A percentile compares a stretch with the other conserved stretches of the same genome.
Evolutionary conservation across 2,888 invertebrate species (phyloP).

Genomic region (Odontothrips loti): DNA sequence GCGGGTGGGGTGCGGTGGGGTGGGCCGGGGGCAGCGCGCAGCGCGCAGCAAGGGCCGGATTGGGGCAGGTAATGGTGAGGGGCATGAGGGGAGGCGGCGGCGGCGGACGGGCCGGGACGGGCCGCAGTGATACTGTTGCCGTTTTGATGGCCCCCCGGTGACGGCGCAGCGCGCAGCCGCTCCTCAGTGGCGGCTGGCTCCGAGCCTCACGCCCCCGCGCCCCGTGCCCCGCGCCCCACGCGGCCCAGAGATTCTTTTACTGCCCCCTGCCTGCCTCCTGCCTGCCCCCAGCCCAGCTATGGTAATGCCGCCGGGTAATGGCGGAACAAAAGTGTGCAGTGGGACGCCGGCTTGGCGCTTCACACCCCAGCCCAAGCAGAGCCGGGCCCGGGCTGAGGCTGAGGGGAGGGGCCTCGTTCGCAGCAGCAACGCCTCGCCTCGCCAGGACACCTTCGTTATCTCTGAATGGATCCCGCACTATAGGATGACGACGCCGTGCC

Average conservation of each 20-base stretch:
- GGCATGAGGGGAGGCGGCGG: not conserved
- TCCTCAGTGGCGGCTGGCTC: not conserved
- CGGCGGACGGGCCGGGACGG: not conserved
- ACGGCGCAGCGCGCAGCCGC: not conserved
- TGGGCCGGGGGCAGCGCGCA: not conserved
- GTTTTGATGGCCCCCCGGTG: slow-evolving; percentile 6
- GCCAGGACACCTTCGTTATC: not conserved
- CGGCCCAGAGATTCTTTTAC: slow-evolving; percentile 2
- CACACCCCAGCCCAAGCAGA: not conserved
- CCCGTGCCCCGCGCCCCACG: not conserved
- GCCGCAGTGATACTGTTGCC: not conserved
- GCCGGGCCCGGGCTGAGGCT: too few species aligned
- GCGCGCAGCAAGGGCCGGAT: too few species aligned
- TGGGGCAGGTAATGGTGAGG: not conserved
- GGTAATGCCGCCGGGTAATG: slow-evolving; percentile 6
- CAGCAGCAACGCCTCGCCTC: too few species aligned
- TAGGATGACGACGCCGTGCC: too few species aligned
- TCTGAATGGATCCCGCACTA: not conserved
- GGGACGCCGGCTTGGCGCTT: not conserved
- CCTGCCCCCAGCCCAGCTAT: not conserved
- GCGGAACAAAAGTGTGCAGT: not conserved
- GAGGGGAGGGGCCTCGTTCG: too few species aligned
- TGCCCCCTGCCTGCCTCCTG: not conserved
- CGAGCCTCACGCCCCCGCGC: not conserved
- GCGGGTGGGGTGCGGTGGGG: not conserved